Evolutionary conservation across 1,140 invertebrate species (phyloP).

Genomic region (Cydia strobilella): DNA sequence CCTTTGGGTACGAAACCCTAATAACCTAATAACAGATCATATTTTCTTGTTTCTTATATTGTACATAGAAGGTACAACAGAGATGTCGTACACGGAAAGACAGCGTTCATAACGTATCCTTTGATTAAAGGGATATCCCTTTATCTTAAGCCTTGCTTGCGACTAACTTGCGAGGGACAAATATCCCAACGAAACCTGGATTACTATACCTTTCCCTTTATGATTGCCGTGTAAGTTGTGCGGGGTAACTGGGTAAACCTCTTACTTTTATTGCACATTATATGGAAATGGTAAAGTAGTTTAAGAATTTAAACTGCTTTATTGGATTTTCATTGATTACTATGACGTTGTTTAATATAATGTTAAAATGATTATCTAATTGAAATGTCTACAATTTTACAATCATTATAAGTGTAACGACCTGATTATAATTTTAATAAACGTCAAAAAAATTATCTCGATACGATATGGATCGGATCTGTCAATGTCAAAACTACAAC

Average conservation of each 20-base stretch:
- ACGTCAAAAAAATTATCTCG: no score
- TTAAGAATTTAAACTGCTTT: not conserved
- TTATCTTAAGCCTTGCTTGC: slow-evolving; percentile 32
- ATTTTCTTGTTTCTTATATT: not conserved
- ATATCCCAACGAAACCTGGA: slow-evolving; percentile 8
- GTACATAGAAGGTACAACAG: not conserved
- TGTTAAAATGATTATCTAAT: no score
- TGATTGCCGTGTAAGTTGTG: not conserved
- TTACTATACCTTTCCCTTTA: slow-evolving; percentile 15
- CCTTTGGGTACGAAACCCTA: no score
- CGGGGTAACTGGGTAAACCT: slow-evolving; percentile 1
- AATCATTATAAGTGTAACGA: no score
- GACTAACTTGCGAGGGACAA: slow-evolving; percentile 10
- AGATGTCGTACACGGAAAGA: not conserved
- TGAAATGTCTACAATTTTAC: no score
- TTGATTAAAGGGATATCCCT: slow-evolving; percentile 22
- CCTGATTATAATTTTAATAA: no score
- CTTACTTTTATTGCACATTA: not conserved
- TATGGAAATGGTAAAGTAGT: not conserved
- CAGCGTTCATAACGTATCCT: slow-evolving; percentile 2
- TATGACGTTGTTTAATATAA: not conserved
- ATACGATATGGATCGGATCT: no score
- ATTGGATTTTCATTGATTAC: not conserved
- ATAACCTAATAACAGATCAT: not conserved
- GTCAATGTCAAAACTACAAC: no score